Base-by-base conservation (phyloP, 2,888 invertebrate genomes). In the Drosophila colorata region DNA sequence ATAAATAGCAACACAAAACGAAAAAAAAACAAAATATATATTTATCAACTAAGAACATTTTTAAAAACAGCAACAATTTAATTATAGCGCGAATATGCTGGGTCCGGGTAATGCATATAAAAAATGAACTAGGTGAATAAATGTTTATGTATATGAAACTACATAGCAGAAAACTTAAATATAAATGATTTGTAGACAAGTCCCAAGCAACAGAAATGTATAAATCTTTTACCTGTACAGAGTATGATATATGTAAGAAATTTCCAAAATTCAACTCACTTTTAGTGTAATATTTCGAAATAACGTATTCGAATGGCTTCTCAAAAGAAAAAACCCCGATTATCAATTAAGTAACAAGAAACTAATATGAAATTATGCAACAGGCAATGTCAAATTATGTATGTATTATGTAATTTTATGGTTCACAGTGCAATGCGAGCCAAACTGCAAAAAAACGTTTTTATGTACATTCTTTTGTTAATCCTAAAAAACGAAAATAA, bases 381-480 rank as follows among this genome's bases (percentile, higher is more conserved):
- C 69, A 49, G 84, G 80, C 80, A 80, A 87, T 64, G 88, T 83
- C 83, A 83, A 83, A 83, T 88, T 83, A 83, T 83, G 69, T 72
- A 75, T 67, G 56, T 67, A 63, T 46, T 66, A 56, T 74, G 69
- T 74, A 78, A 78, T 69, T 78, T 74, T 52, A 74, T 52, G 68
- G 64, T 64, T 77, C 47, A 61, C 44, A 37, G 52, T 63, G 43
- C 38, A 69, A 56, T 46, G 52, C 48, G 52, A 57, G 52, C 75
- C 75, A 56, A 56, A 57, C 40, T 43, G 40, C 23, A 67, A 68
- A 65, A 37, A 35, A 78, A 78, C 49, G 58, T 72, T 78, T 87
- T 82, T 88, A 88, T 88, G 88, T 83, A 86, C 73, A 82, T 69
- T 67, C 57, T 79, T 88, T 78, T 79, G 83, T 88, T 88, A 76